Percentiles rank a stretch among this genome's conserved stretches.
These are phyloP conservation scores for Pelobates fuscus DNA, from an alignment of 2,113 vertebrate species.

Conservation along the genomic window DNA sequence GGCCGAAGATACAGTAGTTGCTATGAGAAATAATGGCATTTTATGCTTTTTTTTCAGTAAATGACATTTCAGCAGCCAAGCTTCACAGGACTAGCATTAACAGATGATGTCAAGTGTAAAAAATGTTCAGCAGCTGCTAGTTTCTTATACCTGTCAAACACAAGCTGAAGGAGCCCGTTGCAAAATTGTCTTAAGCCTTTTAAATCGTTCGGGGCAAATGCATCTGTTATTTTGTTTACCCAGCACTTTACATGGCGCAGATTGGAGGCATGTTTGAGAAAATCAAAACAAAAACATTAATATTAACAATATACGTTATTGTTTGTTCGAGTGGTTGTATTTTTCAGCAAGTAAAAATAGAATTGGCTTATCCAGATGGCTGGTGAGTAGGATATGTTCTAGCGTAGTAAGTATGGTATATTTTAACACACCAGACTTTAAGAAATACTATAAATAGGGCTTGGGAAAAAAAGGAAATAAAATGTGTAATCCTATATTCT, in stretches of 20 bases:
- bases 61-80: slow-evolving; percentile 48
- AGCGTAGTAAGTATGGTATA: slow-evolving; percentile 4
- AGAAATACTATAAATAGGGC: no score
- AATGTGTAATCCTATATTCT: no score
- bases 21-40: slow-evolving; percentile 8
- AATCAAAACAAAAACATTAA: slow-evolving; percentile 30
- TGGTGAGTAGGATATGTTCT: not conserved
- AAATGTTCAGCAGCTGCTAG: slow-evolving; percentile 26
- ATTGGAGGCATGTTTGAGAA: not conserved
- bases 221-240: slow-evolving; percentile 3
- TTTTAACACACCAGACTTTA: not conserved
- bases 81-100: slow-evolving; percentile 38
- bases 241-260: slow-evolving; percentile 4
- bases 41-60: not conserved
- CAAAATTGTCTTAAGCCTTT: slow-evolving; percentile 35
- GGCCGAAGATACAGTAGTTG: slow-evolving; percentile 16
- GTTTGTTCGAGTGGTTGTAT: slow-evolving; percentile 1
- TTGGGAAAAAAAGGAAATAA: no score
- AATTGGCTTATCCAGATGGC: slow-evolving; percentile 25
- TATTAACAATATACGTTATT: not conserved
- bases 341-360: not conserved
- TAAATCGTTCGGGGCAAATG: slow-evolving; percentile 6
- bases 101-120: slow-evolving; percentile 43
- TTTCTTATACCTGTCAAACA: slow-evolving; percentile 48
- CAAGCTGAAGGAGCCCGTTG: slow-evolving; percentile 33